Evolutionary conservation across 2,113 vertebrate species (phyloP).

Genomic region (Seriola aureovittata): DNA sequence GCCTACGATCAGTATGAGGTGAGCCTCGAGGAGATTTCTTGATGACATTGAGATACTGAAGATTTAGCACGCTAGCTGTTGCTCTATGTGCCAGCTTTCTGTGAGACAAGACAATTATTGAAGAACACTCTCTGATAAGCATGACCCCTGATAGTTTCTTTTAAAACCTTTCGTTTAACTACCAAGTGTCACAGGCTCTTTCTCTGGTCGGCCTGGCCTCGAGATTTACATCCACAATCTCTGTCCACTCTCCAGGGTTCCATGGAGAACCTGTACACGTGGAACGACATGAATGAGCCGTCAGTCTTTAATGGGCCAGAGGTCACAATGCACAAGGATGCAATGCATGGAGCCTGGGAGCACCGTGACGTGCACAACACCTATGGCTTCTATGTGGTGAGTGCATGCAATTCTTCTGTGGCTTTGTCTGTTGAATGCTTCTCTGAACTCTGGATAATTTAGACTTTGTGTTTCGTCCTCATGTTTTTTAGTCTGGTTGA

Average conservation of each 20-base stretch:
- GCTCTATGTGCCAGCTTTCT: neutral
- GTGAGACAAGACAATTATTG: neutral
- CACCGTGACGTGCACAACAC: conserved; percentile 93
- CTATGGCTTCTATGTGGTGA: conserved; percentile 93
- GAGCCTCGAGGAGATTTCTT: conserved; percentile 11
- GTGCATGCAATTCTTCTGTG: conserved; percentile 21
- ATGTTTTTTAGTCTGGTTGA: neutral
- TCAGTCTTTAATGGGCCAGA: conserved; percentile 94
- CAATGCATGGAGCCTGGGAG: conserved; percentile 89
- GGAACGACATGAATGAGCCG: conserved; percentile 97
- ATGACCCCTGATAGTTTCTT: neutral
- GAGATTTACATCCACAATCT: neutral
- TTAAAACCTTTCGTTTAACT: neutral
- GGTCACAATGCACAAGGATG: conserved; percentile 95
- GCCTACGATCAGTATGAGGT: conserved; percentile 92
- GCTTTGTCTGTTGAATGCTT: neutral
- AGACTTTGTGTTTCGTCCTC: neutral
- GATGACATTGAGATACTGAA: neutral
- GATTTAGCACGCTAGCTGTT: neutral
- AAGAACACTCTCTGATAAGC: neutral
- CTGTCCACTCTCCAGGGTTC: conserved; percentile 85
- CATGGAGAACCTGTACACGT: conserved; percentile 89
- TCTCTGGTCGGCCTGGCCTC: neutral
- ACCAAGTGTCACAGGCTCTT: neutral
- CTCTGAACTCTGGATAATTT: neutral